phyloP scores from a whole-genome alignment of 2,797 vertebrate genomes.

The Macropodus opercularis region DNA sequence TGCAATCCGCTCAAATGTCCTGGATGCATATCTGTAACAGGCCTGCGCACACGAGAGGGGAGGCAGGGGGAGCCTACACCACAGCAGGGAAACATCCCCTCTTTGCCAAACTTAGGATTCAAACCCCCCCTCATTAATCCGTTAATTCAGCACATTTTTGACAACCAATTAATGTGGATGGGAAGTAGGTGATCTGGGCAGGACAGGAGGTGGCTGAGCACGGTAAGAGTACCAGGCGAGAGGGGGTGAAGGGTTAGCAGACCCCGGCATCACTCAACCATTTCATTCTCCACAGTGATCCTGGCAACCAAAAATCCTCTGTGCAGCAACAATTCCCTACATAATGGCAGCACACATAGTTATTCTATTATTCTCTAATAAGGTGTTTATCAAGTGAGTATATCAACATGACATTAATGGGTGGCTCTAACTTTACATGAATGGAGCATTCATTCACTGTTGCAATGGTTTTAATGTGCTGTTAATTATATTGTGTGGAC shows the following conservation, averaged over 20 bases:
- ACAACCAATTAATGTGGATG: slow-evolving; percentile 94
- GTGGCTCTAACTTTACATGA: no score
- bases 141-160: slow-evolving; percentile 91
- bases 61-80: slow-evolving; percentile 76
- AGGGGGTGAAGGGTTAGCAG: slow-evolving; percentile 58
- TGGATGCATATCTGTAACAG: slow-evolving; percentile 94
- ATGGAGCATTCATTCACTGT: no score
- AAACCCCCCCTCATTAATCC: slow-evolving; percentile 89
- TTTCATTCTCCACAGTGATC: slow-evolving; percentile 45
- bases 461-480: no score
- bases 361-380: slow-evolving; percentile 45
- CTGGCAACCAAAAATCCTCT: slow-evolving; percentile 48
- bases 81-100: slow-evolving; percentile 81
- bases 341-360: slow-evolving; percentile 20
- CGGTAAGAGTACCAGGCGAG: slow-evolving; percentile 61
- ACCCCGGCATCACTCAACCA: slow-evolving; percentile 55
- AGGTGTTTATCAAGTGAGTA: no score
- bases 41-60: slow-evolving; percentile 82
- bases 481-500: no score
- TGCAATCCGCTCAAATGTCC: slow-evolving; percentile 94
- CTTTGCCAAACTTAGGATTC: slow-evolving; percentile 82
- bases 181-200: slow-evolving; percentile 80
- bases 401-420: no score
- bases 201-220: slow-evolving; percentile 68
- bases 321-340: slow-evolving; percentile 20